Evolutionary conservation across 1,140 invertebrate species (phyloP).

Genomic region (Conus betulinus): DNA sequence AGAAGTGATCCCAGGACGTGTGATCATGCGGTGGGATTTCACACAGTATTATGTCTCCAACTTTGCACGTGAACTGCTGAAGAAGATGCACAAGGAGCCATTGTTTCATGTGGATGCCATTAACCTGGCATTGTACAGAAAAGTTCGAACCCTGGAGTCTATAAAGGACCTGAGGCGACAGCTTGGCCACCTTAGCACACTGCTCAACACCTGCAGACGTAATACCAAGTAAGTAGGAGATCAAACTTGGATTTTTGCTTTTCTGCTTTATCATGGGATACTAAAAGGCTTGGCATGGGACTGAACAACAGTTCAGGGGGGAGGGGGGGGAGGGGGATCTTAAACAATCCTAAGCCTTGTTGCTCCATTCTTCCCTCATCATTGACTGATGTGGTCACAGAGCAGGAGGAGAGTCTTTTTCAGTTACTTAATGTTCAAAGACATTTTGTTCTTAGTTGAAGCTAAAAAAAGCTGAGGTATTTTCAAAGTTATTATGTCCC

Average conservation of each 20-base stretch:
- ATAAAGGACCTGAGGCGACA: constrained; percentile 81
- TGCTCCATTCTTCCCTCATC: too few species aligned
- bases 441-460: too few species aligned
- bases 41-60: constrained; percentile 86
- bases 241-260: not conserved
- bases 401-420: too few species aligned
- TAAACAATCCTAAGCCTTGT: not conserved
- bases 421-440: too few species aligned
- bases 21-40: constrained; percentile 87
- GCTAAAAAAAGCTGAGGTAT: too few species aligned
- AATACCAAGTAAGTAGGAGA: constrained; percentile 56
- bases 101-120: constrained; percentile 83
- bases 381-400: too few species aligned
- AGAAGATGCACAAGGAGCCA: constrained; percentile 87
- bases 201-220: constrained; percentile 75
- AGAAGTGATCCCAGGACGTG: constrained; percentile 85
- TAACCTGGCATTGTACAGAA: constrained; percentile 82
- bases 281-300: not conserved
- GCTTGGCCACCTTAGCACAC: constrained; percentile 83
- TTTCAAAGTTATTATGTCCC: too few species aligned
- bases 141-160: constrained; percentile 80
- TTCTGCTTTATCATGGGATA: not conserved
- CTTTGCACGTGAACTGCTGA: constrained; percentile 86
- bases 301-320: not conserved
- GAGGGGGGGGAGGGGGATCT: not conserved